Conservation (phyloP, 1,140 invertebrate species). For the Eriosoma lanigerum region DNA sequence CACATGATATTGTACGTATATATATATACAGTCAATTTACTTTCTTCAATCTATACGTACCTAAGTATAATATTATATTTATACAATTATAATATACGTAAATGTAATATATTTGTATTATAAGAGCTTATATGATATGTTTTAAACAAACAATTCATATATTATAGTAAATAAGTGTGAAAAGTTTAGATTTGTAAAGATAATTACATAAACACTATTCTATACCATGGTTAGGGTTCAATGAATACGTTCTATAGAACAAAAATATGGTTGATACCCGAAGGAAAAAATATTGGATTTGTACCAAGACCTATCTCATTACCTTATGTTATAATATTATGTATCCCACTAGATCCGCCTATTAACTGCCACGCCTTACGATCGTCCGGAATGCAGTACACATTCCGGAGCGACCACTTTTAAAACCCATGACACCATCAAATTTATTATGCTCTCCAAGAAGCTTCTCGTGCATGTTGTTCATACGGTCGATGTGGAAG, state of each 20-base stretch:
- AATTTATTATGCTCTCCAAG: constrained; percentile 24
- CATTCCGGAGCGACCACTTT: constrained; percentile 36
- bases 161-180: too few relatives aligned
- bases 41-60: neutral
- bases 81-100: too few relatives aligned
- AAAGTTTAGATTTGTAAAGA: too few relatives aligned
- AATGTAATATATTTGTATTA: neutral
- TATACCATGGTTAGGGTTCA: neutral
- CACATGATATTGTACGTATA: neutral
- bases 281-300: constrained; percentile 27
- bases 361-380: constrained; percentile 13
- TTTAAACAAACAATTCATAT: neutral
- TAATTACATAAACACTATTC: too few relatives aligned
- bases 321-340: constrained; percentile 5
- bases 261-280: neutral
- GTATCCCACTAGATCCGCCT: constrained; percentile 23
- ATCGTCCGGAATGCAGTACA: neutral
- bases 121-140: too few relatives aligned
- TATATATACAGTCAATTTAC: neutral
- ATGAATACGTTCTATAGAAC: too few relatives aligned
- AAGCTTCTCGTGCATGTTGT: too few relatives aligned
- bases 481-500: too few relatives aligned
- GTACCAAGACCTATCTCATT: constrained; percentile 32
- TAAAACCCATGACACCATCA: constrained; percentile 21
- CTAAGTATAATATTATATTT: too few relatives aligned